A percentile compares a stretch with the other conserved stretches of the same genome.
Conservation (phyloP, 2,113 vertebrate genomes). For the Onychostruthus taczanowskii region DNA sequence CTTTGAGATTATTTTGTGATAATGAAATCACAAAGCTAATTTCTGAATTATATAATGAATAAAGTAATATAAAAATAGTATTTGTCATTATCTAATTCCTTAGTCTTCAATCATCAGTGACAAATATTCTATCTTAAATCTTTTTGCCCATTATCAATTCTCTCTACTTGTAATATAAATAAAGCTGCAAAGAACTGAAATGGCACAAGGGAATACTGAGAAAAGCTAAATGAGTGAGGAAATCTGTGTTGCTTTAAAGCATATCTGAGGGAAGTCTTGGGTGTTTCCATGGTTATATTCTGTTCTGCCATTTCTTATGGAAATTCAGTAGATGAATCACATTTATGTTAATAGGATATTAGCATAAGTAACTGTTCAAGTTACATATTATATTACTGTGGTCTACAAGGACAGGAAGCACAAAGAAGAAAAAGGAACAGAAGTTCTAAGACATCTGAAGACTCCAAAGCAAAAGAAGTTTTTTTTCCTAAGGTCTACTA, state of each 20-base stretch:
- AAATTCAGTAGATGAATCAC: background rate
- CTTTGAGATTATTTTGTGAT: background rate
- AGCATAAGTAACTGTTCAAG: background rate
- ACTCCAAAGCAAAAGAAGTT: background rate
- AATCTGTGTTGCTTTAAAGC: background rate
- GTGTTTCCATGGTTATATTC: slow-evolving; percentile 26
- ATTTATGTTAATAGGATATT: background rate
- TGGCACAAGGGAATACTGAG: background rate
- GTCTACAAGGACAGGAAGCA: background rate
- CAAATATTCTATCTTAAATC: slow-evolving; percentile 13
- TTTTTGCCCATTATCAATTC: background rate
- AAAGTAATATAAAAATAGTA: slow-evolving; percentile 13
- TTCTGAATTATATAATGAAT: slow-evolving; percentile 26
- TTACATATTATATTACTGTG: background rate
- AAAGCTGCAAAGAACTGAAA: background rate
- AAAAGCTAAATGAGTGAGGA: background rate
- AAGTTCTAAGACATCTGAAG: background rate
- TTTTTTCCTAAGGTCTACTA: background rate
- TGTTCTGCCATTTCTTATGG: background rate
- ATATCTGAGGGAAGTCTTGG: background rate
- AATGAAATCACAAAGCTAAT: slow-evolving; percentile 5
- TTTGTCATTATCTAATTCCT: slow-evolving; percentile 21
- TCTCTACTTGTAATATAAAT: slow-evolving; percentile 6
- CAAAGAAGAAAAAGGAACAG: background rate
- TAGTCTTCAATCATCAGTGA: slow-evolving; percentile 19